Conservation (phyloP, 1,140 invertebrate species). For the Argopecten irradians region DNA sequence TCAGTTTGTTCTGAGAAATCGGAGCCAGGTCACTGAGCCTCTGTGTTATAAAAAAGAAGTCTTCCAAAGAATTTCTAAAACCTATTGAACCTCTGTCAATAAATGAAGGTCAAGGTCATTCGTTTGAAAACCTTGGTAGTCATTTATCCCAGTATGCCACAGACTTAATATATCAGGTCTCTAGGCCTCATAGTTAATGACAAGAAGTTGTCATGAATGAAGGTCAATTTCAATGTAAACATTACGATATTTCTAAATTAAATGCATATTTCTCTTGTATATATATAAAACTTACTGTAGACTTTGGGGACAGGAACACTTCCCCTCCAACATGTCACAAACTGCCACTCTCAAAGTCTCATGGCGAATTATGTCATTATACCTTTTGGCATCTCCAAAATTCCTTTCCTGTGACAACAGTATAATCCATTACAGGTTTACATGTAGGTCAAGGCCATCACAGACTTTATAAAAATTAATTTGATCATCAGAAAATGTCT, state of each 20-base stretch:
- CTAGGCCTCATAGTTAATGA: too few relatives aligned
- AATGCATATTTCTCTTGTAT: neutral
- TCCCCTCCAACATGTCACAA: conserved; percentile 80
- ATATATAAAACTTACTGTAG: conserved; percentile 60
- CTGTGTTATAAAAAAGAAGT: too few relatives aligned
- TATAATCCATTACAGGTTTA: neutral
- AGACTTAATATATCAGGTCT: too few relatives aligned
- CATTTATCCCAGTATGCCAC: too few relatives aligned
- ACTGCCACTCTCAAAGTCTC: conserved; percentile 81
- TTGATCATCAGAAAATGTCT: too few relatives aligned
- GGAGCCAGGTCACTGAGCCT: too few relatives aligned
- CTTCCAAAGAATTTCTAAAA: too few relatives aligned
- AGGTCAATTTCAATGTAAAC: neutral
- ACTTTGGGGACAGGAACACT: conserved; percentile 65
- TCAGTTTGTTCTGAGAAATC: too few relatives aligned
- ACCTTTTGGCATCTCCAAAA: conserved; percentile 78
- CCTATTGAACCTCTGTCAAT: neutral
- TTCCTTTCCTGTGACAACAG: conserved; percentile 75
- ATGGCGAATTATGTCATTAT: conserved; percentile 81
- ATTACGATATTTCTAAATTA: neutral
- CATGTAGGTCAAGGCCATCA: neutral
- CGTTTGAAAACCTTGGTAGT: too few relatives aligned
- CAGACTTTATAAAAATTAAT: too few relatives aligned
- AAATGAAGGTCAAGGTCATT: too few relatives aligned
- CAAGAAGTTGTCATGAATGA: neutral